phyloP scores from a whole-genome alignment of 2,113 vertebrate species.

The Corydoras sp. region DNA sequence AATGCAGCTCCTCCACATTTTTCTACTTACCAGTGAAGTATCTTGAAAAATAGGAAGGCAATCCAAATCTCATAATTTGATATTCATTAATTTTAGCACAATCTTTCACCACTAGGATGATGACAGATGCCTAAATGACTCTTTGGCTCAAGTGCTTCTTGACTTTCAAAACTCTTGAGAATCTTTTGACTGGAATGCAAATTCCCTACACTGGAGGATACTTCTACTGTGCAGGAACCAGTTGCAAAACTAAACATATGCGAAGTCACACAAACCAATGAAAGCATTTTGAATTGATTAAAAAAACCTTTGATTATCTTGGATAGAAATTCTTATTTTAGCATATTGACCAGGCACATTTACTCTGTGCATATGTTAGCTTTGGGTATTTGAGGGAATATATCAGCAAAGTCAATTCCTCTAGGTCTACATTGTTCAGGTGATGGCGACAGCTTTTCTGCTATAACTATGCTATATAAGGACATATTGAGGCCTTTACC shows the following conservation, averaged over 20 bases:
- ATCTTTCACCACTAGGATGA: slow-evolving; percentile 30
- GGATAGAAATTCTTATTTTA: too few relatives aligned
- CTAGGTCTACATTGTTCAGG: too few relatives aligned
- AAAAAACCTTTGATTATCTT: too few relatives aligned
- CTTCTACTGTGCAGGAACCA: not conserved
- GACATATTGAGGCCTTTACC: too few relatives aligned
- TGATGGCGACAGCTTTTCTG: too few relatives aligned
- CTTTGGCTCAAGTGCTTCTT: slow-evolving; percentile 18
- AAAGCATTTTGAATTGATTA: too few relatives aligned
- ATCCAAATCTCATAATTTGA: slow-evolving; percentile 32
- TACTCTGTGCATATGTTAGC: too few relatives aligned
- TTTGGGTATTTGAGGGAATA: too few relatives aligned
- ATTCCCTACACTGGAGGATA: slow-evolving; percentile 8
- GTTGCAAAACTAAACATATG: not conserved
- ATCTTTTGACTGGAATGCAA: slow-evolving; percentile 34
- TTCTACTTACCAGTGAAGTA: slow-evolving; percentile 27
- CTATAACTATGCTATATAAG: too few relatives aligned
- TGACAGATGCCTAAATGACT: slow-evolving; percentile 36
- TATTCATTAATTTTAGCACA: slow-evolving; percentile 39
- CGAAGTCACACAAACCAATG: not conserved
- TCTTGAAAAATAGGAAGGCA: slow-evolving; percentile 29
- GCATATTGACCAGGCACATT: too few relatives aligned
- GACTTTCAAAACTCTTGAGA: slow-evolving; percentile 32
- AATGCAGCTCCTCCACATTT: slow-evolving; percentile 27
- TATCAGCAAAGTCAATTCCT: too few relatives aligned